Conservation (phyloP, 2,113 vertebrate species). For the Hemicordylus capensis region DNA sequence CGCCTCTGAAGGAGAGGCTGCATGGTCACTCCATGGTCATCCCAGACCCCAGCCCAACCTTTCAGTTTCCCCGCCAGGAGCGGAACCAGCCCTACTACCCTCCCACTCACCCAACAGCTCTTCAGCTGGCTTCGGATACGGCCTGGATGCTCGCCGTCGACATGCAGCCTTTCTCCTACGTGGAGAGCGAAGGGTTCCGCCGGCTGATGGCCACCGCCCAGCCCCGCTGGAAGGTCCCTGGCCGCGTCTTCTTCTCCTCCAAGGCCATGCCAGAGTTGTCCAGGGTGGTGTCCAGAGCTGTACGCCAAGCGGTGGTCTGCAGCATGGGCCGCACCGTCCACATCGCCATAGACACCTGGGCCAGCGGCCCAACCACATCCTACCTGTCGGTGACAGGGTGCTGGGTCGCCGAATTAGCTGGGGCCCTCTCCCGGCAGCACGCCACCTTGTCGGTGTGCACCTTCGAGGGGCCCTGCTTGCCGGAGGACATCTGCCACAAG, state of each 20-base stretch:
- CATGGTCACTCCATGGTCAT: neutral
- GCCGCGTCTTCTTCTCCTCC: neutral
- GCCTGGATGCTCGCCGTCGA: constrained; percentile 16
- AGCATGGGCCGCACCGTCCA: neutral
- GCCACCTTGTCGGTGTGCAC: constrained; percentile 13
- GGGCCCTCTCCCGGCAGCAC: neutral
- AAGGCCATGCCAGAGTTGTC: constrained; percentile 16
- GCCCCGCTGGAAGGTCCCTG: constrained; percentile 6
- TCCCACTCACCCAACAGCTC: constrained; percentile 1
- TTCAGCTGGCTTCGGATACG: neutral
- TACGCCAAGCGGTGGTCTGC: neutral
- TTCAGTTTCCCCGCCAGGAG: neutral
- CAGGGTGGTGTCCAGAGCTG: neutral
- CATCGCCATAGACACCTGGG: neutral
- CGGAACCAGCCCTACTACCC: neutral
- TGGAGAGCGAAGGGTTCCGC: constrained; percentile 15
- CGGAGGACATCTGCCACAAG: neutral
- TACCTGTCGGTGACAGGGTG: neutral
- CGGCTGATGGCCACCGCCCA: constrained; percentile 29
- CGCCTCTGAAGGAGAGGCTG: neutral
- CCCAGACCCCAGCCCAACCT: neutral
- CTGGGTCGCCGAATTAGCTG: neutral
- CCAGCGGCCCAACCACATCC: neutral
- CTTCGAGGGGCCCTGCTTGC: neutral
- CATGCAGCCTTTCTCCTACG: constrained; percentile 1